These are phyloP conservation scores for Eurytoma adleriae DNA, from an alignment of 2,888 invertebrate species.

Conservation along the genomic window DNA sequence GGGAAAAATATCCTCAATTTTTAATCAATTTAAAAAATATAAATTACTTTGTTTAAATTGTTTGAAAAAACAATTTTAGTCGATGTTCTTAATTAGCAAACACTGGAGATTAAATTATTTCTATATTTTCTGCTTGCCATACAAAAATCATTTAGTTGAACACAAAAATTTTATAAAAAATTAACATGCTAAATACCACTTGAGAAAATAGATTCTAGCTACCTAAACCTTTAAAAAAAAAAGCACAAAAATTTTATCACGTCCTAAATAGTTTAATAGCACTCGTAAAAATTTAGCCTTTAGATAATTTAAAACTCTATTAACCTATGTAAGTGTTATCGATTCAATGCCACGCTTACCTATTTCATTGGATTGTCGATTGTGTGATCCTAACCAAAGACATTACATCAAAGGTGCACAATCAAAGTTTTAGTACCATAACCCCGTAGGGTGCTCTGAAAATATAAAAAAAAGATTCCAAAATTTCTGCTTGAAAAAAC, in stretches of 20 bases:
- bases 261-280: slow-evolving; percentile 9
- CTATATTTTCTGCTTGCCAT: background rate
- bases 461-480: slow-evolving; percentile 61
- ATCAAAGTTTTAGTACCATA: slow-evolving; percentile 63
- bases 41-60: background rate
- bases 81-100: too few species aligned
- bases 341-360: slow-evolving; percentile 53
- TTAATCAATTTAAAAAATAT: background rate
- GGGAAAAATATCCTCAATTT: background rate
- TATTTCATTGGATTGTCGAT: slow-evolving; percentile 50
- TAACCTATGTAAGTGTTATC: slow-evolving; percentile 17
- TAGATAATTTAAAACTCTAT: slow-evolving; percentile 17
- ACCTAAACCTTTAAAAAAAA: too few species aligned
- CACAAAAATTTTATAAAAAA: background rate
- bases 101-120: background rate
- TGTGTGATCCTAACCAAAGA: slow-evolving; percentile 51
- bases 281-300: slow-evolving; percentile 32
- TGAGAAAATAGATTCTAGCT: too few species aligned
- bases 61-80: too few species aligned
- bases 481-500: background rate
- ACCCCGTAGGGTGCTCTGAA: slow-evolving; percentile 74
- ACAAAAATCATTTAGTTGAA: background rate
- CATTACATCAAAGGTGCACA: slow-evolving; percentile 71
- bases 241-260: slow-evolving; percentile 15
- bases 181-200: too few species aligned